Evolutionary conservation across 1,140 invertebrate species (phyloP).

Genomic region (Mercenaria mercenaria): DNA sequence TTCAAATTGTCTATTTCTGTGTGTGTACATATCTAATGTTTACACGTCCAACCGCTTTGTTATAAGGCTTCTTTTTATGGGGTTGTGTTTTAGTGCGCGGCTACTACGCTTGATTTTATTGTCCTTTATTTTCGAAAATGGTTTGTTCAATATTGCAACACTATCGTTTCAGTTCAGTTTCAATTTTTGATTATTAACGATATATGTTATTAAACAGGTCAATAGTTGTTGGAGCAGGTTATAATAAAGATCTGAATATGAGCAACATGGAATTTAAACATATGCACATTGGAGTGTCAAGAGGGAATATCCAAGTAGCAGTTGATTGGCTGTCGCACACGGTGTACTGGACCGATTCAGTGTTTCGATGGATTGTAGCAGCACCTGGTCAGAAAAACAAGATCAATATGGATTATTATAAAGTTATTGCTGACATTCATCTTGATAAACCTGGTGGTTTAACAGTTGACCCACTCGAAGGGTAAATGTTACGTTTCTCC

Average conservation of each 20-base stretch:
- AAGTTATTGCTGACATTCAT: conserved; percentile 7
- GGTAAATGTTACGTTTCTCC: neutral
- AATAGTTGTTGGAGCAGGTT: neutral
- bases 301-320: neutral
- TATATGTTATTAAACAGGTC: neutral
- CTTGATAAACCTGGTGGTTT: conserved; percentile 15
- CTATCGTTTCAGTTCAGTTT: no score
- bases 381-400: conserved; percentile 1
- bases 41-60: neutral
- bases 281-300: neutral
- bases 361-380: conserved; percentile 20
- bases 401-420: conserved; percentile 16
- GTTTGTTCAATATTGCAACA: no score
- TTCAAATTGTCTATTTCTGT: no score
- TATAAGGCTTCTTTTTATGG: neutral
- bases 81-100: no score
- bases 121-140: neutral
- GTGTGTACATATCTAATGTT: no score
- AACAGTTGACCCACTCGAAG: conserved; percentile 8
- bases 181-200: neutral
- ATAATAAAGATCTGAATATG: neutral
- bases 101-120: neutral
- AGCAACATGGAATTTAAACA: neutral
- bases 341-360: conserved; percentile 28
- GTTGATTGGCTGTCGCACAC: conserved; percentile 42